Evolutionary conservation across 2,888 invertebrate species (phyloP), one percentile per base, ranked within the genome.

Genomic region (Dioctria rufipes): DNA sequence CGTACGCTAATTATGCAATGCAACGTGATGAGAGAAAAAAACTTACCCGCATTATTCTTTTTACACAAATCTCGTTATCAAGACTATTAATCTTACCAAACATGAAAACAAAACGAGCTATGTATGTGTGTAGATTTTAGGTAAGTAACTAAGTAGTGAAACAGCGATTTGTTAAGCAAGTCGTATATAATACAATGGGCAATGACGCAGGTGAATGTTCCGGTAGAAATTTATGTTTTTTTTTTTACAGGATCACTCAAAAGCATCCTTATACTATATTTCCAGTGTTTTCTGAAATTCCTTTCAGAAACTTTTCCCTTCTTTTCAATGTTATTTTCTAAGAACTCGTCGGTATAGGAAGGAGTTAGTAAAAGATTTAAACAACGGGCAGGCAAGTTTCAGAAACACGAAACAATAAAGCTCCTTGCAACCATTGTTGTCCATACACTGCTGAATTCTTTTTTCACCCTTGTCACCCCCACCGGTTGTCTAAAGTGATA

Each of bases 391-490:
- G 13, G 13, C 60, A 60, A 60, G 60, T 60, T n/a, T 39, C 11
- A 61, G 61, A 25, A 8, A 13, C 25, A 25, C 37, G 61, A 61
- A 61, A 61, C 61, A 61, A 61, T 61, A 61, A 25, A 61, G 54
- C 8, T 25, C 37, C 5, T 8, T 37, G 61, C 25, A 39, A n/a
- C 61, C 37, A 25, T 61, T 61, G 58, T 58, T 6, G 5, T 11
- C n/a, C 11, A 13, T 58, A 58, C 5, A 58, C 11, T 60, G n/a
- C 60, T 11, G 13, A 25, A 5, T 25, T 25, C 3, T 25, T 8
- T 25, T 25, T 60, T 11, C 3, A 60, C 11, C 5, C 61, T 61
- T 3, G 25, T n/a, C 11, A 6, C 13, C 37, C 37, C 61, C 61
- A 61, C 60, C 13, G 4, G 4, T 11, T 6, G 49, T 46, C 49